phyloP scores from a whole-genome alignment of 2,797 vertebrate genomes.

The Trachops cirrhosus region DNA sequence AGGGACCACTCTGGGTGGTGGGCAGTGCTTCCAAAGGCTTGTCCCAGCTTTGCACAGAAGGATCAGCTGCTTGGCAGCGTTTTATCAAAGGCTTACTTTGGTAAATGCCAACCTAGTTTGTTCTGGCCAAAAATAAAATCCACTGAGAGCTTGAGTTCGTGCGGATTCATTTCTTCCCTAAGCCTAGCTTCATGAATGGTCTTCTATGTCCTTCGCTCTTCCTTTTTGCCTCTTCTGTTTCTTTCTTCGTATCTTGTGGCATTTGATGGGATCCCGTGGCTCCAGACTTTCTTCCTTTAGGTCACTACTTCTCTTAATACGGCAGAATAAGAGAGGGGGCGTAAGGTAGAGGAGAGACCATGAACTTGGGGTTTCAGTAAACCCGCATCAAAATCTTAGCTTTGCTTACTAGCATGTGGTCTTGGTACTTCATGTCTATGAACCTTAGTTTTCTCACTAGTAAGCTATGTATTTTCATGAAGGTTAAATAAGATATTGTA shows the following conservation, averaged over 20 bases:
- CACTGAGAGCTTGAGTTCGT: background rate
- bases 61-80: background rate
- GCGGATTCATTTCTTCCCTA: background rate
- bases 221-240: background rate
- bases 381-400: background rate
- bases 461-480: background rate
- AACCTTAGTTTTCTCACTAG: background rate
- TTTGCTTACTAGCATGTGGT: background rate
- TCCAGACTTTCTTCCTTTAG: background rate
- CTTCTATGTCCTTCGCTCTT: background rate
- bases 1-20: accelerated
- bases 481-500: background rate
- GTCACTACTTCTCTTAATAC: background rate
- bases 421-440: background rate
- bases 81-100: background rate
- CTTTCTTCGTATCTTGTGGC: background rate
- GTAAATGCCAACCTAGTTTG: background rate
- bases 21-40: background rate
- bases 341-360: background rate
- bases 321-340: background rate
- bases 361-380: background rate
- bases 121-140: background rate
- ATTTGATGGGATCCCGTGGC: background rate
- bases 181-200: background rate
- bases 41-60: background rate